These are phyloP conservation scores for Enteromius trimaculatus DNA, from an alignment of 2,797 vertebrate species.

Conservation along the genomic window DNA sequence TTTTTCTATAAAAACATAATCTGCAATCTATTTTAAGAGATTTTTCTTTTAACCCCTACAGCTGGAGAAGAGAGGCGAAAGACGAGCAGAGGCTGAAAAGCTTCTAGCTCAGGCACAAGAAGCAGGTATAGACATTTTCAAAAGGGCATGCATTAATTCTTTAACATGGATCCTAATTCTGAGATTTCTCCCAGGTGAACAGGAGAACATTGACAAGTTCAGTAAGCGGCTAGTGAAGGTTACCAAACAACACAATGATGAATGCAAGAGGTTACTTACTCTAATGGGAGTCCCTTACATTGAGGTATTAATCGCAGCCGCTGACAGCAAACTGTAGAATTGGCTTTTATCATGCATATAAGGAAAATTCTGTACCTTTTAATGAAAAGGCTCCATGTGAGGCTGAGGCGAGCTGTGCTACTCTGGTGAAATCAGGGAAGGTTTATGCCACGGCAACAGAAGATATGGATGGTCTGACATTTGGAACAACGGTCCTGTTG, in stretches of 20 bases:
- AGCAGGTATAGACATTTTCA: slow-evolving; percentile 70
- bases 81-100: slow-evolving; percentile 91
- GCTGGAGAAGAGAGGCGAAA: slow-evolving; percentile 88
- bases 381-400: slow-evolving; percentile 87
- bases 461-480: slow-evolving; percentile 97
- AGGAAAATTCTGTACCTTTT: background rate
- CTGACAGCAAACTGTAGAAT: background rate
- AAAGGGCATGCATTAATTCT: background rate
- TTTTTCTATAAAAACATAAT: background rate
- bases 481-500: slow-evolving; percentile 90
- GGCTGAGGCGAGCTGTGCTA: slow-evolving; percentile 94
- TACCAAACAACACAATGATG: slow-evolving; percentile 91
- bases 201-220: slow-evolving; percentile 91
- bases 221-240: slow-evolving; percentile 94
- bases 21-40: background rate
- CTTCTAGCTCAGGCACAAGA: slow-evolving; percentile 90
- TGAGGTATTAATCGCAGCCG: slow-evolving; percentile 70
- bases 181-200: slow-evolving; percentile 73
- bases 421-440: slow-evolving; percentile 92
- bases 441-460: slow-evolving; percentile 94
- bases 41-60: slow-evolving; percentile 50
- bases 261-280: slow-evolving; percentile 89
- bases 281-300: slow-evolving; percentile 95
- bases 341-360: background rate
- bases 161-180: background rate